Evolutionary conservation across 2,888 invertebrate genomes (phyloP).

Genomic region (Lithophane semibrunnea): DNA sequence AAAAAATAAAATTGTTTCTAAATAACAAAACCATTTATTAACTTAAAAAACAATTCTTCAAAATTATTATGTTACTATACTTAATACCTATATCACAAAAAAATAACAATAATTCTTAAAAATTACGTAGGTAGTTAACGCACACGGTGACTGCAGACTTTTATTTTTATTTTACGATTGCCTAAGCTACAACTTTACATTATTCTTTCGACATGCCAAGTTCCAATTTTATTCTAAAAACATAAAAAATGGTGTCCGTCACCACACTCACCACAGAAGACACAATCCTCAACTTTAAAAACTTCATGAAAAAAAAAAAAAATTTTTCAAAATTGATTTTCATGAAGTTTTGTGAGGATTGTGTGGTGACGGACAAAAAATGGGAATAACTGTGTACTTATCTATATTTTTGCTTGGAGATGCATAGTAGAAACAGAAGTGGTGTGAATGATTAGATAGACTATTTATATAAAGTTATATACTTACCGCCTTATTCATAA

Average conservation of each 20-base stretch:
- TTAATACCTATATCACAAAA: constrained; percentile 42
- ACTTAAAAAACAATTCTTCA: too few species aligned
- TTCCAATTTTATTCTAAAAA: background rate
- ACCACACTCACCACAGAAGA: too few species aligned
- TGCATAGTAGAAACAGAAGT: background rate
- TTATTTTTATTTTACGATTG: background rate
- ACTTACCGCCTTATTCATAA: background rate
- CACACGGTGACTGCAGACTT: constrained; percentile 37
- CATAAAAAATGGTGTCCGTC: too few species aligned
- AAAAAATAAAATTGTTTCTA: too few species aligned
- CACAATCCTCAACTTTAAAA: too few species aligned
- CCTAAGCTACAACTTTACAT: constrained; percentile 4
- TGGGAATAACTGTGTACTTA: background rate
- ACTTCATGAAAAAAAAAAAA: too few species aligned
- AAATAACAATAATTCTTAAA: constrained; percentile 51
- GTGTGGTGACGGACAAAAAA: background rate
- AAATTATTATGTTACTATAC: too few species aligned
- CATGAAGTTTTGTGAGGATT: too few species aligned
- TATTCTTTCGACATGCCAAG: constrained; percentile 47
- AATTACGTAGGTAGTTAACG: constrained; percentile 43
- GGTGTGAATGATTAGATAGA: constrained; percentile 10
- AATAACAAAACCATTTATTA: too few species aligned
- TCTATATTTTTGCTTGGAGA: constrained; percentile 10
- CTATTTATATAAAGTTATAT: constrained; percentile 41
- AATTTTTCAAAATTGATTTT: too few species aligned